Conservation (phyloP, 1,140 invertebrate genomes). For the Aphis gossypii region DNA sequence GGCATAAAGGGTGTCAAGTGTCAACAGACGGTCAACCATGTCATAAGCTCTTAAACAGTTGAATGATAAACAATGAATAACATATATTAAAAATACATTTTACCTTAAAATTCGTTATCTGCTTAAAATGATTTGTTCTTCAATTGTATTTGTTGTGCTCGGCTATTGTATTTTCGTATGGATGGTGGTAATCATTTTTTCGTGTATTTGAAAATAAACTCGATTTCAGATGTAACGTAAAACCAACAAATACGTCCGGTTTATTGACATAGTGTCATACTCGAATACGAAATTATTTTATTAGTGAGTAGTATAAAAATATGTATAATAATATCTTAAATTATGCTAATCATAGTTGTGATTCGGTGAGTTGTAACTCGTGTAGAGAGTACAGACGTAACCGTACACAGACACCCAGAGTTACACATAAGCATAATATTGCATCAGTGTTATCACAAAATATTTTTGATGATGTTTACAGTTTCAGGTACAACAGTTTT, state of each 20-base stretch:
- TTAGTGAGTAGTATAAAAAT: not conserved
- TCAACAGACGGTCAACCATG: not conserved
- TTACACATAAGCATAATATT: too few species aligned
- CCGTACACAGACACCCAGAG: too few species aligned
- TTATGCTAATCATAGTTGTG: too few species aligned
- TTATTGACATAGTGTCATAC: not conserved
- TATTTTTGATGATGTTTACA: constrained; percentile 37
- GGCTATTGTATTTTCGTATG: constrained; percentile 49
- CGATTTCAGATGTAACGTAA: not conserved
- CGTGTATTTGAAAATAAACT: constrained; percentile 25
- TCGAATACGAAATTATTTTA: not conserved
- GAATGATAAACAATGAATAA: too few species aligned
- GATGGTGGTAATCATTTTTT: constrained; percentile 43
- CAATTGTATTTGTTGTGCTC: constrained; percentile 39
- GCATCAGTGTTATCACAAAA: not conserved
- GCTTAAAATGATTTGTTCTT: constrained; percentile 45
- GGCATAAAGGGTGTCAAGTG: not conserved
- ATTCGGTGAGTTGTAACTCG: too few species aligned
- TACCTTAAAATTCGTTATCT: not conserved
- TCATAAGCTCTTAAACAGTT: not conserved
- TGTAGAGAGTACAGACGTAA: too few species aligned
- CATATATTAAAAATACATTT: not conserved
- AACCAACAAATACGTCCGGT: not conserved
- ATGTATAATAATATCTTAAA: not conserved
- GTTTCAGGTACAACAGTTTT: not conserved